Evolutionary conservation across 2,888 invertebrate genomes (phyloP).

Genomic region (Cosmia trapezina): DNA sequence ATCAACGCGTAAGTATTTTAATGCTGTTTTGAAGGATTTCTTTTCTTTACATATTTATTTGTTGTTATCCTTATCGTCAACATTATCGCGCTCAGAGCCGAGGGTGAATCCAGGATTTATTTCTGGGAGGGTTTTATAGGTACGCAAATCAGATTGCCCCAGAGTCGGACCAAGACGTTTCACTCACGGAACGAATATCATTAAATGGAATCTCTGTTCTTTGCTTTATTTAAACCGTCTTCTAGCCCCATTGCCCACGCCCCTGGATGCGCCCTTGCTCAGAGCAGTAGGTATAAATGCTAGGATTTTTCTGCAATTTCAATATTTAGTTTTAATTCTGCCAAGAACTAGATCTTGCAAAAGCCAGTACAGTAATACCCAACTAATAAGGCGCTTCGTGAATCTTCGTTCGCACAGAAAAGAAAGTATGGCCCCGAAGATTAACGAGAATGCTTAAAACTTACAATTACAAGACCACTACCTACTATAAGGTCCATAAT

Average conservation of each 20-base stretch:
- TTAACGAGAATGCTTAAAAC: too few species aligned
- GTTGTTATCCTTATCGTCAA: background rate
- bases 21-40: background rate
- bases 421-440: too few species aligned
- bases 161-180: background rate
- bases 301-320: background rate
- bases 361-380: too few species aligned
- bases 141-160: background rate
- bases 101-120: too few species aligned
- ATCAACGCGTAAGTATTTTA: constrained; percentile 82
- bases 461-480: too few species aligned
- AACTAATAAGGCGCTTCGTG: too few species aligned
- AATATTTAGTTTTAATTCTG: background rate
- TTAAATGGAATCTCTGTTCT: too few species aligned
- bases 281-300: background rate
- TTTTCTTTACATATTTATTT: background rate
- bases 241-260: background rate
- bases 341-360: background rate
- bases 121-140: too few species aligned
- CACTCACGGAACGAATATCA: background rate
- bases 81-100: background rate
- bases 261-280: background rate
- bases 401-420: too few species aligned
- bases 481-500: too few species aligned
- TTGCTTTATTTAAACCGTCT: background rate